Percentiles rank a stretch among this genome's conserved stretches.
Conservation (phyloP, 2,888 invertebrate species). For the Clanis bilineata region DNA sequence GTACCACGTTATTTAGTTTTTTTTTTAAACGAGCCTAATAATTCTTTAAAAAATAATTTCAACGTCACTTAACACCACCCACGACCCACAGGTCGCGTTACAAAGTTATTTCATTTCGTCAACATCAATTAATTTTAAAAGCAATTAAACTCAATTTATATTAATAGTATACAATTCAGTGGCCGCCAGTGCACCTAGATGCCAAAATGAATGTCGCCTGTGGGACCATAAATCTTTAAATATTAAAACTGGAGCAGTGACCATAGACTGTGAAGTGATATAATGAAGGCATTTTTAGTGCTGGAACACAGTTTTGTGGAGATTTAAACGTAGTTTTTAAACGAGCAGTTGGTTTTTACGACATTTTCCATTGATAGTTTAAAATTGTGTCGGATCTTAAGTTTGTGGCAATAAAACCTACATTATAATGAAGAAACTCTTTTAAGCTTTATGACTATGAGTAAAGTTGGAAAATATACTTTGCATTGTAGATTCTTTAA, state of each 20-base stretch:
- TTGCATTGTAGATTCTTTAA: too few species aligned
- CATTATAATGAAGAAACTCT: not conserved
- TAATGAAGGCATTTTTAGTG: constrained; percentile 13
- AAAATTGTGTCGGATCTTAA: not conserved
- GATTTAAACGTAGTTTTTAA: constrained; percentile 5
- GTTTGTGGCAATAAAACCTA: not conserved
- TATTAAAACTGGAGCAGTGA: constrained; percentile 49
- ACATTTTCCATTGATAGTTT: not conserved
- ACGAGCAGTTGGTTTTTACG: not conserved
- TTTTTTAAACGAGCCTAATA: too few species aligned
- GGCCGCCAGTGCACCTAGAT: constrained; percentile 52
- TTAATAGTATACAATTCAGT: constrained; percentile 42
- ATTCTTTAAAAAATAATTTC: too few species aligned
- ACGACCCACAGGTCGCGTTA: not conserved
- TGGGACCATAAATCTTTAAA: constrained; percentile 52
- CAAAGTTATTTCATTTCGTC: not conserved
- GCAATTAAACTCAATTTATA: constrained; percentile 39
- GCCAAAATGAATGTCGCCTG: constrained; percentile 68
- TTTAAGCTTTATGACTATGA: too few species aligned
- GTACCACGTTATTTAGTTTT: too few species aligned
- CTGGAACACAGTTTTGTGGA: constrained; percentile 5
- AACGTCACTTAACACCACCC: too few species aligned
- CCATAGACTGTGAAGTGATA: constrained; percentile 4
- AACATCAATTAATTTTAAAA: constrained; percentile 13
- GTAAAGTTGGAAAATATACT: too few species aligned